Base-by-base conservation (phyloP, 1,140 invertebrate genomes). In the Tenebrio molitor region DNA sequence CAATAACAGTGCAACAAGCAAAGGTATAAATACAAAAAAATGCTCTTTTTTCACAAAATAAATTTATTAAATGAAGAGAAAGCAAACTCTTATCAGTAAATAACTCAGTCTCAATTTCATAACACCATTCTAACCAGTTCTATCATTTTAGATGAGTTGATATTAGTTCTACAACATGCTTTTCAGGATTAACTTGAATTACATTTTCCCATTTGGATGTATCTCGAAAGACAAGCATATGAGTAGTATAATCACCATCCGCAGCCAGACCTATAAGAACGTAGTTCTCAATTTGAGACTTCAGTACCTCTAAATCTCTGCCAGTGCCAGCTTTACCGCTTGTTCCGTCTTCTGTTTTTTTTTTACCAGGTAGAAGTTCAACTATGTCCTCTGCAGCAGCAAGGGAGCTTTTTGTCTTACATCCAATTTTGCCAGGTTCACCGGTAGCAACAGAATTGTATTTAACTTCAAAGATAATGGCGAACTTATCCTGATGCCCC, bases 131-230 rank as follows among this genome's bases (percentile, higher is more conserved):
- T 25, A 7, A 53, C 19, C 46, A 53, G 46, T 53, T 23, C 19
- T 53, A 23, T 53, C 8, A 53, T 53, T 53, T 53, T 25, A 25
- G 19, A 53, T 21, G 19, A 53, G 46, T 53, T 53, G 17, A 53
- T 53, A 53, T 53, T 53, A 53, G 46, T 53, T 53, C 21, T 25
- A 12, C 46, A 53, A 53, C 46, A 53, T 53, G 17, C 1, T 53
- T 53, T 53, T 53, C 46, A 53, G 21, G 7, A 53, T 53, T 53
- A 53, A 53, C 19, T 23, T 53, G 46, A 53, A 53, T 53, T 53
- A 53, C 46, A 53, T 53, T 53, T 53, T 53, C n/a, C 46, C 46
- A 53, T n/a, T 53, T 5, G 46, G 46, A 23, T 25, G 46, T 53
- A 53, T 53, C 46, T 53, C 21, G 46, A 53, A 53, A 53, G 16